A percentile compares a stretch with the other conserved stretches of the same genome.
Evolutionary conservation across 1,140 invertebrate genomes (phyloP).

Genomic region (Bombus polaris): DNA sequence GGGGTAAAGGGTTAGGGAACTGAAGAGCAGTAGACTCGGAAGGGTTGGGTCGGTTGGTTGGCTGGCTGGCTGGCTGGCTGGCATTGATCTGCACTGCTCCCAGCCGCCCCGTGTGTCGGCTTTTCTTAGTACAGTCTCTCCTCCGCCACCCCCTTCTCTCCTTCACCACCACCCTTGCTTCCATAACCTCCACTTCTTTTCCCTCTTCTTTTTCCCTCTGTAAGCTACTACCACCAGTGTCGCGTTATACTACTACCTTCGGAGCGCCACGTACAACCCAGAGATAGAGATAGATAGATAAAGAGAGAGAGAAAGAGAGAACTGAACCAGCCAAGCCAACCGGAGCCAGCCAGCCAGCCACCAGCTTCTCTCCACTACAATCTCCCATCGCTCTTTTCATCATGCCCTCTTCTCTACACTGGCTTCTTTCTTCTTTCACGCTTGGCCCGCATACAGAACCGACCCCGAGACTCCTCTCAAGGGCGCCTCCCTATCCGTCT

Average conservation of each 20-base stretch:
- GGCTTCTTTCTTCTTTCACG: constrained; percentile 76
- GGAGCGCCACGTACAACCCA: constrained; percentile 6
- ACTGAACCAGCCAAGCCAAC: constrained; percentile 7
- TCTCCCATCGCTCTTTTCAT: constrained; percentile 73
- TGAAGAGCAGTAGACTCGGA: constrained; percentile 71
- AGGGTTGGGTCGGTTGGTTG: constrained; percentile 71
- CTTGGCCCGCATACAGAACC: constrained; percentile 66
- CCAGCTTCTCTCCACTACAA: constrained; percentile 63
- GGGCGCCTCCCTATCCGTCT: constrained; percentile 52
- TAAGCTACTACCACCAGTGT: constrained; percentile 62
- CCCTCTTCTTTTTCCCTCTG: constrained; percentile 61
- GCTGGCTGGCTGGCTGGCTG: constrained; percentile 68
- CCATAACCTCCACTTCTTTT: constrained; percentile 66
- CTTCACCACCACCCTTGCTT: constrained; percentile 49
- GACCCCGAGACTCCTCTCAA: constrained; percentile 68
- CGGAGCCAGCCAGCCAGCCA: constrained; percentile 47
- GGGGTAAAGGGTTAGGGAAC: constrained; percentile 71
- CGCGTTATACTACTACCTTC: constrained; percentile 41
- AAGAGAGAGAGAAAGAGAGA: not conserved
- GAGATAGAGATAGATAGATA: not conserved
- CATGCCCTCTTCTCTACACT: constrained; percentile 68
- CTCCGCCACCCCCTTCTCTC: constrained; percentile 52
- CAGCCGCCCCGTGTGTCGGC: constrained; percentile 73
- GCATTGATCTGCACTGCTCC: constrained; percentile 76
- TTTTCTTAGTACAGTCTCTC: constrained; percentile 73